Base-by-base conservation (phyloP, 2,888 invertebrate genomes). In the Macrophya annulata region DNA sequence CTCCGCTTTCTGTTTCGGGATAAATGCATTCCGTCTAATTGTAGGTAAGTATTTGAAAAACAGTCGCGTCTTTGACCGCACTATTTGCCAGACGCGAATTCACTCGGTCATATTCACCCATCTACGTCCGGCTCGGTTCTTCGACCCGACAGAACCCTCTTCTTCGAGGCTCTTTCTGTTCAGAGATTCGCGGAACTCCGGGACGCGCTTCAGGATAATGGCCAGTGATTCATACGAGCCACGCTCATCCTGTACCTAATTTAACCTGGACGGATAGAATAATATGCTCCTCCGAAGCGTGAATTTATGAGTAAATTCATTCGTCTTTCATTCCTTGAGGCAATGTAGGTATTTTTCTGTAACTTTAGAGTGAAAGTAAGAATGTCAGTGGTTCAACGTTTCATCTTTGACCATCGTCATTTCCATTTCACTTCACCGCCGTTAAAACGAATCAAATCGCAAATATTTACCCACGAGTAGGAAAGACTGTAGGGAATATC, bases 391-490 rank as follows among this genome's bases (percentile, higher is more conserved):
- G 71, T n/a, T 43, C 1, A 51, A 37, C 25, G 76, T 51, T 21
- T 51, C 15, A 31, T 62, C 21, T 79, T 62, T 43, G 62, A 62
- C 81, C 51, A 77, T 77, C 37, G 37, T 37, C 31, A 21, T 55
- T 85, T 85, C 81, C 77, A 76, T 81, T 81, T 81, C 81, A 81
- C 62, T 81, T 62, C 17, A 40, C 68, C 65, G 21, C 45, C 25
- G 68, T 31, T 45, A 51, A 68, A 83, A 83, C 71, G 71, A 83
- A 83, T 83, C 71, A 71, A 65, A 48, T 83, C 45, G 68, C 83
- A 83, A 83, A 83, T 83, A 83, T 83, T 83, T 83, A 81, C 40
- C 9, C 43, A 59, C 62, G 3, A 79, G 21, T 8, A 48, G 15
- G 45, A 77, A 55, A 79, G 10, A 43, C 21, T 62, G 25, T n/a